Base-by-base conservation (phyloP, 1,140 invertebrate genomes). In the Centruroides vittatus region DNA sequence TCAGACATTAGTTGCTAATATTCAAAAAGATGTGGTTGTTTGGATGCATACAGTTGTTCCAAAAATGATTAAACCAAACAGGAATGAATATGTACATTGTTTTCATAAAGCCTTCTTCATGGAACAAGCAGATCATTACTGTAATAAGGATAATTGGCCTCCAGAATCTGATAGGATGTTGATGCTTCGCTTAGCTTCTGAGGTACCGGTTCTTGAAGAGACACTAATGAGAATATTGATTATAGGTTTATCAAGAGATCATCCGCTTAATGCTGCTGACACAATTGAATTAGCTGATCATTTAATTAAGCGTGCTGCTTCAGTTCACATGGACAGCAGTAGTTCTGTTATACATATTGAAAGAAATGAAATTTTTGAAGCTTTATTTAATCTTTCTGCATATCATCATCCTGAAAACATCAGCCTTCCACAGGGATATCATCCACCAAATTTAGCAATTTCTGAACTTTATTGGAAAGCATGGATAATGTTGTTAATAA, bases 331-430 rank as follows among this genome's bases (percentile, higher is more conserved):
- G 1, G 80, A 83, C 63, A 70, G 73, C 72, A 64, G 77, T 64
- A 68, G 74, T 61, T 70, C 73, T 52, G 76, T 78, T 49, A 68
- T 81, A 57, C 78, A 83, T 65, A 82, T 88, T 34, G 85, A 93
- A 67, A 88, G 91, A 72, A 73, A 86, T 11, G 87, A 95, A 66
- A 80, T 97, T 5, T 84, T 95, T 11, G 89, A 95, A 68, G 81
- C 91, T 54, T 81, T 97, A 65, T 90, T 97, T 67, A 88, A 90
- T 70, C 78, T 94, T 61, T 88, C 86, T 69, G 83, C 87, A 61
- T 98, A 97, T 77, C 86, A 87, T 69, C 87, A 93, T 73, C 93
- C 92, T 1, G 91, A 93, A 69, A 93, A 93, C 69, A 94, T 95
- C 62, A 82, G 82, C 23, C 77, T 97, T 57, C 93, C 93, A 1